phyloP scores from a whole-genome alignment of 2,113 vertebrate genomes.

The Naja naja region DNA sequence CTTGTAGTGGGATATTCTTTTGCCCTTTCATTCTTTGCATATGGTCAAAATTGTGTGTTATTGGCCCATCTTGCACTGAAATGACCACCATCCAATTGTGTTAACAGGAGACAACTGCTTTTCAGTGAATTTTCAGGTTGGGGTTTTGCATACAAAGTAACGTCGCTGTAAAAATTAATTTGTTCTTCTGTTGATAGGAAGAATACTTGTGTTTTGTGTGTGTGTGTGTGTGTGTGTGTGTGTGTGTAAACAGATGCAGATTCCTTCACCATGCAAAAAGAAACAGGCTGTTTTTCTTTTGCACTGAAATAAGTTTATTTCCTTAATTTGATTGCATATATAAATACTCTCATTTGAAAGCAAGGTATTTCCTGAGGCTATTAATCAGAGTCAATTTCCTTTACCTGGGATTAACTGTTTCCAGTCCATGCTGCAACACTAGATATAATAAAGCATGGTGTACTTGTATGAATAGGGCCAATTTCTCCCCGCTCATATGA shows the following conservation, averaged over 20 bases:
- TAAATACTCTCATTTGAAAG: not conserved
- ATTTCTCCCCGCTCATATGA: not conserved
- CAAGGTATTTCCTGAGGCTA: no score
- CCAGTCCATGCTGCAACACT: not conserved
- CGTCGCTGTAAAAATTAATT: not conserved
- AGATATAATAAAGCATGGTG: not conserved
- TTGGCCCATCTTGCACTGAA: not conserved
- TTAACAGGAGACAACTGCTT: not conserved
- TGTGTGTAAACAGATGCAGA: not conserved
- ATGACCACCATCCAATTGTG: not conserved
- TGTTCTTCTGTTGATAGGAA: not conserved
- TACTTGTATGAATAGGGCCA: not conserved
- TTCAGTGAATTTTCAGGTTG: not conserved
- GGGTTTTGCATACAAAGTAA: not conserved
- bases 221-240: no score
- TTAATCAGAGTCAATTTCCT: not conserved
- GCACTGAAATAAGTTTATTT: not conserved
- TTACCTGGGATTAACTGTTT: not conserved
- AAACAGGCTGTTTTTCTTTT: not conserved
- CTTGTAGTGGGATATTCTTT: not conserved
- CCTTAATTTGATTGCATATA: not conserved
- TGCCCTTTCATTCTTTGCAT: not conserved
- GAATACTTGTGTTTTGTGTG: not conserved
- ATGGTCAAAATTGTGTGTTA: not conserved
- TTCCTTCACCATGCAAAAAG: not conserved